Percentiles rank a stretch among this genome's conserved stretches.
Conservation (phyloP, 2,888 invertebrate genomes). For the Limnephilus auricula region DNA sequence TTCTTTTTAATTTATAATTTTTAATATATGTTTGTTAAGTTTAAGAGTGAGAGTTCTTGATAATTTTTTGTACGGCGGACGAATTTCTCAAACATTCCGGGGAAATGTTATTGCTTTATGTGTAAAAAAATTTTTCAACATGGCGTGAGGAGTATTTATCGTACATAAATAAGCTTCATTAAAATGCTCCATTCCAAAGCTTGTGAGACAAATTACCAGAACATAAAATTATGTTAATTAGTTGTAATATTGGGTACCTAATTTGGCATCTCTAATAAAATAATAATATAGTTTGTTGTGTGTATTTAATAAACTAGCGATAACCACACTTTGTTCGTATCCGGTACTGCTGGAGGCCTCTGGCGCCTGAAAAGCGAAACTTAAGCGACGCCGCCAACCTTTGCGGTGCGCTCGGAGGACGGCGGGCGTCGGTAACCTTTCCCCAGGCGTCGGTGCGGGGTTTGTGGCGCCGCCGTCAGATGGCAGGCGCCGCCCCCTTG, state of each 20-base stretch:
- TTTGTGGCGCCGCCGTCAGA: conserved; percentile 53
- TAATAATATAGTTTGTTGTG: too few relatives aligned
- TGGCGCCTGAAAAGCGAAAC: conserved; percentile 8
- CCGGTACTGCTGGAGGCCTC: conserved; percentile 40
- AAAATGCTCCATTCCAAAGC: not conserved
- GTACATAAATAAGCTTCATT: not conserved
- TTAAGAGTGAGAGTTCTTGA: not conserved
- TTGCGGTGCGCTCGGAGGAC: not conserved
- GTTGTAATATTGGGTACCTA: not conserved
- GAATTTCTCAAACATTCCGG: too few relatives aligned
- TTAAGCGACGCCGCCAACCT: conserved; percentile 19
- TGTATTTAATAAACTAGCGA: not conserved
- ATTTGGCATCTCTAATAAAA: not conserved
- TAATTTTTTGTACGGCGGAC: not conserved
- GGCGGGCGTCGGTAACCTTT: not conserved
- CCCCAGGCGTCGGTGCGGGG: conserved; percentile 26
- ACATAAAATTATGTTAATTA: not conserved
- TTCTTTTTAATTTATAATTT: too few relatives aligned
- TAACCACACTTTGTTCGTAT: not conserved
- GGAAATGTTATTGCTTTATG: too few relatives aligned
- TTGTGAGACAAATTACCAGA: not conserved
- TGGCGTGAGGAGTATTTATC: not conserved
- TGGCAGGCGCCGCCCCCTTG: conserved; percentile 53
- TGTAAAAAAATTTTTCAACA: not conserved
- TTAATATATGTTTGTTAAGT: not conserved